Percentiles rank a stretch among this genome's conserved stretches.
Evolutionary conservation across 2,797 vertebrate genomes (phyloP).

Genomic region (Chelonia mydas): DNA sequence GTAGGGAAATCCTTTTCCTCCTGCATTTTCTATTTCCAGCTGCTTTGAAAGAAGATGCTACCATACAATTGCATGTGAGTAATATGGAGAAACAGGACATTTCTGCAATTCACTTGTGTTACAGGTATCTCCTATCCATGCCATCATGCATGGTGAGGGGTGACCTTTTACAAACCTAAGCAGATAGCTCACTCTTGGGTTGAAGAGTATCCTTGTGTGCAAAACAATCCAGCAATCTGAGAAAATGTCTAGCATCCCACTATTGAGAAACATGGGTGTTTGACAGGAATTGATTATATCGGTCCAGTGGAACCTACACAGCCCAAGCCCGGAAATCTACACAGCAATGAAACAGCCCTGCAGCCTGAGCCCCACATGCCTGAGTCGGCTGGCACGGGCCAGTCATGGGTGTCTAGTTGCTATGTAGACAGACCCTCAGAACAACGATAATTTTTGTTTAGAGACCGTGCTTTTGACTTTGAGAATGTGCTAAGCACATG

Average conservation of each 20-base stretch:
- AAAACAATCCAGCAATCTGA: slow-evolving; percentile 45
- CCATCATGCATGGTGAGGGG: not conserved
- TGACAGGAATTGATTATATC: not conserved
- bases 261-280: not conserved
- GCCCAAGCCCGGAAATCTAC: not conserved
- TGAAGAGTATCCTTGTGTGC: not conserved
- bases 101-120: not conserved
- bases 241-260: slow-evolving; percentile 23
- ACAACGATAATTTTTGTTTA: not conserved
- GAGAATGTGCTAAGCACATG: not conserved
- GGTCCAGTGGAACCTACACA: not conserved
- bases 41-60: not conserved
- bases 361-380: not conserved
- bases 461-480: not conserved
- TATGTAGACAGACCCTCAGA: not conserved
- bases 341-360: not conserved
- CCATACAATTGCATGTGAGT: not conserved
- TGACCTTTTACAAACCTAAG: not conserved
- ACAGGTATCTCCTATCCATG: not conserved
- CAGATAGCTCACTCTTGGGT: not conserved
- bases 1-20: not conserved
- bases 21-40: not conserved
- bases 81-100: not conserved
- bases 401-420: not conserved
- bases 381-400: not conserved